Percentiles rank a stretch among this genome's conserved stretches.
phyloP scores from a whole-genome alignment of 2,888 invertebrate species.

The Antheraea yamamai region DNA sequence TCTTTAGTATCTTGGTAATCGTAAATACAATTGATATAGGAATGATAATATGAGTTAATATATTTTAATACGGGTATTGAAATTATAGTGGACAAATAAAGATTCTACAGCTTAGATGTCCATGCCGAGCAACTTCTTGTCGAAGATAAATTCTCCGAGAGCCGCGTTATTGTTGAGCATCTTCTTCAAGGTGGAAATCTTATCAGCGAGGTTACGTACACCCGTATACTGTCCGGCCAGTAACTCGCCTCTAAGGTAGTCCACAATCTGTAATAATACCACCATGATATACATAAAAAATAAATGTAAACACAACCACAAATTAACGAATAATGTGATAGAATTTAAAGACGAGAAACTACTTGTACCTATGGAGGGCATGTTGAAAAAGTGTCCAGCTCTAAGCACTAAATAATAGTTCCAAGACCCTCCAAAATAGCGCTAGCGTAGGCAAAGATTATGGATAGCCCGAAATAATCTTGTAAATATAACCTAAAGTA shows the following conservation, averaged over 20 bases:
- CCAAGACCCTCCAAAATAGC: too few species aligned
- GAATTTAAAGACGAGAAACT: too few species aligned
- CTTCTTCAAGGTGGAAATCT: slow-evolving; percentile 89
- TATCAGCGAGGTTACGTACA: slow-evolving; percentile 91
- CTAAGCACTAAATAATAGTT: too few species aligned
- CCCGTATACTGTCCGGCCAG: slow-evolving; percentile 94
- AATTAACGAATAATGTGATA: too few species aligned
- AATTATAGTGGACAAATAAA: neutral
- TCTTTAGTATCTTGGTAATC: slow-evolving; percentile 14
- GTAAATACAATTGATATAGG: slow-evolving; percentile 17
- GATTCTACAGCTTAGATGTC: slow-evolving; percentile 60
- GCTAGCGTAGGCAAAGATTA: too few species aligned
- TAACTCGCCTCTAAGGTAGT: slow-evolving; percentile 89
- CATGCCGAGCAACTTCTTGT: slow-evolving; percentile 86
- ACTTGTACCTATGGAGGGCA: too few species aligned
- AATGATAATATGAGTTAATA: neutral
- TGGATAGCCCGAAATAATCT: too few species aligned
- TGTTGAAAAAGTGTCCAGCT: too few species aligned
- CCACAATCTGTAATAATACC: slow-evolving; percentile 83
- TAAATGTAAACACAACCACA: neutral
- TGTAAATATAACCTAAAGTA: too few species aligned
- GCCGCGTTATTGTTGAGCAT: slow-evolving; percentile 84
- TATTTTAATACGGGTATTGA: neutral
- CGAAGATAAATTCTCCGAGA: slow-evolving; percentile 92
- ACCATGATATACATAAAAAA: slow-evolving; percentile 4